These are phyloP conservation scores for Prionace glauca DNA, from an alignment of 2,797 vertebrate species.

Conservation along the genomic window DNA sequence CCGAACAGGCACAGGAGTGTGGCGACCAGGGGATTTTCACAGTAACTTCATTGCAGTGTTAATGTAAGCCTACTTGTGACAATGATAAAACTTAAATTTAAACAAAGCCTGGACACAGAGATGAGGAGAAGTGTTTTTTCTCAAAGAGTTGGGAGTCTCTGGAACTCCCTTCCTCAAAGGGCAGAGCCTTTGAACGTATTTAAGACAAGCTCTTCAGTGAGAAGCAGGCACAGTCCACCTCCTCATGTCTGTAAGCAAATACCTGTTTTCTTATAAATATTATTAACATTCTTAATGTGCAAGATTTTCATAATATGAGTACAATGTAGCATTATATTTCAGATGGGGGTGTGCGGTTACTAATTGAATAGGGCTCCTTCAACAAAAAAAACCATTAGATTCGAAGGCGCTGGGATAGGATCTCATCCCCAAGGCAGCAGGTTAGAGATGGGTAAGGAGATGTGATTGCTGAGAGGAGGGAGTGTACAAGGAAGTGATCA, in stretches of 20 bases:
- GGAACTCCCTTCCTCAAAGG: too few species aligned
- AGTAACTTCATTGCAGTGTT: too few species aligned
- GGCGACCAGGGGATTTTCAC: too few species aligned
- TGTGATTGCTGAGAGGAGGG: background rate
- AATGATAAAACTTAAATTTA: too few species aligned
- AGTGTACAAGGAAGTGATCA: background rate
- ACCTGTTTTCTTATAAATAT: background rate
- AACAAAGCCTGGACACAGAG: too few species aligned
- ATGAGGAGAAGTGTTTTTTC: too few species aligned
- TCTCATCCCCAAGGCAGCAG: background rate
- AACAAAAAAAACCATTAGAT: background rate
- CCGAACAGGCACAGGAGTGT: too few species aligned
- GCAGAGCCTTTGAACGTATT: too few species aligned
- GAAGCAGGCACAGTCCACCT: background rate
- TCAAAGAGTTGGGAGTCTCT: background rate
- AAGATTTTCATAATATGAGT: background rate
- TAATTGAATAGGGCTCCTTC: background rate
- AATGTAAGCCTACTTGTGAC: too few species aligned
- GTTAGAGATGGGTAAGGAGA: background rate
- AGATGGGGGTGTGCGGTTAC: background rate
- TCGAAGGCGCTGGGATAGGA: background rate
- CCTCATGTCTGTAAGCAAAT: background rate
- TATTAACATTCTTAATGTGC: background rate
- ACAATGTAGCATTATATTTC: background rate
- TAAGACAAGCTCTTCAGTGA: background rate